Percentiles rank a stretch among this genome's conserved stretches.
Evolutionary conservation across 23 tunicate species (phyloP).

Genomic region (Corella eumyota): DNA sequence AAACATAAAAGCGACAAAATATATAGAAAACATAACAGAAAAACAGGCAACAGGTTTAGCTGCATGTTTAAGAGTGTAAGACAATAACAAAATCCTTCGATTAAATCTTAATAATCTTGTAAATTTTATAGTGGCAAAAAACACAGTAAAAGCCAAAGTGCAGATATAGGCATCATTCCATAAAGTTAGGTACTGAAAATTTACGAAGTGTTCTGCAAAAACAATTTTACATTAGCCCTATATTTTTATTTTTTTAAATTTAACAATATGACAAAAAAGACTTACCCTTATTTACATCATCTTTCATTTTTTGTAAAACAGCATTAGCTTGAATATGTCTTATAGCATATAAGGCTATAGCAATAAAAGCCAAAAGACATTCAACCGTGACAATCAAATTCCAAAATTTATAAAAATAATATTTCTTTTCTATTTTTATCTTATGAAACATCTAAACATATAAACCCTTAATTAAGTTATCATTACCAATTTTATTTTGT

Average conservation of each 20-base stretch:
- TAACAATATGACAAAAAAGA: no score
- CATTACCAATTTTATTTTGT: no score
- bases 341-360: conserved; percentile 43
- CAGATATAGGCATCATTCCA: conserved; percentile 45
- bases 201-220: conserved; percentile 52
- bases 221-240: neutral
- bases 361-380: conserved; percentile 22
- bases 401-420: conserved; percentile 43
- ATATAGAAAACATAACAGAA: conserved; percentile 45
- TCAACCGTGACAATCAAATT: conserved; percentile 27
- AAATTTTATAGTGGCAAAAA: conserved; percentile 34
- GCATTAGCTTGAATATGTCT: conserved; percentile 25
- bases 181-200: conserved; percentile 56
- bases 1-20: conserved; percentile 38
- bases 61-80: conserved; percentile 37
- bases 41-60: conserved; percentile 45
- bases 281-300: conserved; percentile 55
- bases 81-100: conserved; percentile 43
- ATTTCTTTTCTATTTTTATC: conserved; percentile 13
- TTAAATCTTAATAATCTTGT: conserved; percentile 41
- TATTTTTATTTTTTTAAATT: neutral
- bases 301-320: conserved; percentile 20
- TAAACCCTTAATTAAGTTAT: neutral
- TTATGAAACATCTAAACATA: conserved; percentile 7
- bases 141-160: conserved; percentile 42